Evolutionary conservation across 2,888 invertebrate genomes (phyloP).

Genomic region (Lochmaea crataegi): DNA sequence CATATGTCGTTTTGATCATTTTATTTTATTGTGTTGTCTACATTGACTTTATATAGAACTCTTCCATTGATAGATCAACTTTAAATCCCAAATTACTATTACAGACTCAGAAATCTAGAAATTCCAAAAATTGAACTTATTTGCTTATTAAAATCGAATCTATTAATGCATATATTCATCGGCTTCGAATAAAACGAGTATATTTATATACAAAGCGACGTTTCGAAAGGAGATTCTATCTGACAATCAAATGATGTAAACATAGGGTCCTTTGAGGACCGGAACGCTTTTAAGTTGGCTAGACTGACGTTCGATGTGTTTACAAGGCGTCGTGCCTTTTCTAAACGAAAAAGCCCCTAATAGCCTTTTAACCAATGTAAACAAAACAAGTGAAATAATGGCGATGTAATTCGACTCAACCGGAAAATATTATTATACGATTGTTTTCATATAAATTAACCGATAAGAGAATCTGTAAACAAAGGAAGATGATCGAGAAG

Average conservation of each 20-base stretch:
- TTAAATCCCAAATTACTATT: too few relatives aligned
- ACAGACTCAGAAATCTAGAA: too few relatives aligned
- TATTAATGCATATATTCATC: not conserved
- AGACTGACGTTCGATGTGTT: slow-evolving; percentile 36
- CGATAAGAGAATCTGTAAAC: slow-evolving; percentile 44
- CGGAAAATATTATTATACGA: slow-evolving; percentile 46
- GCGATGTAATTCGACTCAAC: slow-evolving; percentile 52
- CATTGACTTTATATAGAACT: too few relatives aligned
- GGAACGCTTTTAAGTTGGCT: slow-evolving; percentile 42
- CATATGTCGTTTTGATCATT: too few relatives aligned
- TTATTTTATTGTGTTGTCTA: too few relatives aligned
- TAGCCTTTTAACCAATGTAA: slow-evolving; percentile 59
- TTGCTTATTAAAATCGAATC: too few relatives aligned
- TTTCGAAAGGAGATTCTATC: slow-evolving; percentile 11
- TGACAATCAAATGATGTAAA: slow-evolving; percentile 42
- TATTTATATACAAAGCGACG: not conserved
- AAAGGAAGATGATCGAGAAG: slow-evolving; percentile 21
- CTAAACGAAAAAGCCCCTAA: slow-evolving; percentile 37
- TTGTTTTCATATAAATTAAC: slow-evolving; percentile 45
- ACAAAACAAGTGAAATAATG: slow-evolving; percentile 56
- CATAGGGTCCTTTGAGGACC: slow-evolving; percentile 42
- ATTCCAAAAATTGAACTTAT: too few relatives aligned
- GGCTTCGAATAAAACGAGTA: not conserved
- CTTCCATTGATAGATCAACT: too few relatives aligned
- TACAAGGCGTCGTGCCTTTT: slow-evolving; percentile 18